Evolutionary conservation across 1,140 invertebrate species (phyloP), one percentile per base, ranked within the genome.

Genomic region (Neodiprion lecontei): DNA sequence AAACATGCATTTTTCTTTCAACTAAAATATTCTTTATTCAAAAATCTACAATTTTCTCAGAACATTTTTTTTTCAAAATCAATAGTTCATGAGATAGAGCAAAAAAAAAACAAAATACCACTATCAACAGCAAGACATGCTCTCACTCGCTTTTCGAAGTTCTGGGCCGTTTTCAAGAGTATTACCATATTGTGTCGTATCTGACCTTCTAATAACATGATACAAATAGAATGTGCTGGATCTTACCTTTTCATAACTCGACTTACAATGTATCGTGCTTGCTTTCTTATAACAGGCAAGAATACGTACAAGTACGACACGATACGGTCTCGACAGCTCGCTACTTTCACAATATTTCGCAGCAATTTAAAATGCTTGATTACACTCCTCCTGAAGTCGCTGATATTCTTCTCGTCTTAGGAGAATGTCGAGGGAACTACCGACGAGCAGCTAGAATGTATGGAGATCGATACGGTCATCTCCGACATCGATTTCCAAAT

Each of bases 141-240:
- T 68, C 67, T 68, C n/a, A 68, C 67, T 21, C 67, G 67, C 67
- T 68, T 68, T 68, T 68, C 67, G 3, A 68, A 53, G 50, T 17
- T 21, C 17, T 21, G 17, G 17, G 17, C 17, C 17, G 17, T 21
- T 21, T 21, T 21, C 17, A 21, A 21, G 11, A 68, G 67, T 9
- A 68, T 3, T 68, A 11, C 67, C 67, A 1, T 68, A 53, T 53
- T 53, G 50, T 14, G 50, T 53, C 50, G 50, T 53, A 53, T 53
- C 50, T 53, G 50, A 53, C 50, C 2, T 53, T 53, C 1, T 53
- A 53, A 53, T 14, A 53, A 10, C 50, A 53, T 14, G n/a, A 53
- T 21, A 21, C 17, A 21, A 21, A 21, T 21, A 21, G 17, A 21
- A 21, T 21, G 17, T 21, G 17, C 17, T 21, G 17, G 17, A 21